phyloP scores from a whole-genome alignment of 2,113 vertebrate genomes.

The Beaufortia kweichowensis region DNA sequence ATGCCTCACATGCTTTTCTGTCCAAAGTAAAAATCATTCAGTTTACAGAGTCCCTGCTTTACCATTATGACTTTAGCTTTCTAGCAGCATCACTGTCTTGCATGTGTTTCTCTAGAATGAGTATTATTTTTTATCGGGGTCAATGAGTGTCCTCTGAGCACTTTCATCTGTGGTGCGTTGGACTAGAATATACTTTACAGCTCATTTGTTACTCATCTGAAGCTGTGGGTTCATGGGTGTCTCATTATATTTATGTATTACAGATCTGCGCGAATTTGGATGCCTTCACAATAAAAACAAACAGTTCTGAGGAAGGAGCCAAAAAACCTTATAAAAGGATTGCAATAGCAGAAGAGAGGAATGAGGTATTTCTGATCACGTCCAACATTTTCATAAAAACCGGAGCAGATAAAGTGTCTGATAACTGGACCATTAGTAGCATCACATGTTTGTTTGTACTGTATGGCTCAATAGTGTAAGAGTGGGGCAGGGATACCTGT shows the following conservation, averaged over 20 bases:
- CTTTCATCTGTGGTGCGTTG: no score
- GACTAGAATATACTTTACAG: conserved; percentile 2
- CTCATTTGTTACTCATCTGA: neutral
- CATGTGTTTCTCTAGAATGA: neutral
- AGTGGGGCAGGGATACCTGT: no score
- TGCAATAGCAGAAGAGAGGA: conserved; percentile 77
- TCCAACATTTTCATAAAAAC: neutral
- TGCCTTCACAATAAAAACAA: conserved; percentile 86
- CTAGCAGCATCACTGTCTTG: neutral
- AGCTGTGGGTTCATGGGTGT: conserved; percentile 19
- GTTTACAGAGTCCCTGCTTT: neutral
- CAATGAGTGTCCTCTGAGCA: neutral
- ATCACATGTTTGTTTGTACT: no score
- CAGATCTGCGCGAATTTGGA: conserved; percentile 96
- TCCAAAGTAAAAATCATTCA: neutral
- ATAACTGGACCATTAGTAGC: neutral
- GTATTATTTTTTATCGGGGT: neutral
- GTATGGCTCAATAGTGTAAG: no score
- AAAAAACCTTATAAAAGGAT: conserved; percentile 82
- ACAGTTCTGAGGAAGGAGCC: conserved; percentile 69
- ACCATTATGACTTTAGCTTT: conserved; percentile 2
- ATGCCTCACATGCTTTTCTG: conserved; percentile 28
- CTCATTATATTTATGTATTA: conserved; percentile 45
- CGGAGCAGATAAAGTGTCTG: neutral
- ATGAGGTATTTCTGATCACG: conserved; percentile 68